A percentile compares a stretch with the other conserved stretches of the same genome.
Evolutionary conservation across 2,113 vertebrate species (phyloP).

Genomic region (Nycticryphes semicollaris): DNA sequence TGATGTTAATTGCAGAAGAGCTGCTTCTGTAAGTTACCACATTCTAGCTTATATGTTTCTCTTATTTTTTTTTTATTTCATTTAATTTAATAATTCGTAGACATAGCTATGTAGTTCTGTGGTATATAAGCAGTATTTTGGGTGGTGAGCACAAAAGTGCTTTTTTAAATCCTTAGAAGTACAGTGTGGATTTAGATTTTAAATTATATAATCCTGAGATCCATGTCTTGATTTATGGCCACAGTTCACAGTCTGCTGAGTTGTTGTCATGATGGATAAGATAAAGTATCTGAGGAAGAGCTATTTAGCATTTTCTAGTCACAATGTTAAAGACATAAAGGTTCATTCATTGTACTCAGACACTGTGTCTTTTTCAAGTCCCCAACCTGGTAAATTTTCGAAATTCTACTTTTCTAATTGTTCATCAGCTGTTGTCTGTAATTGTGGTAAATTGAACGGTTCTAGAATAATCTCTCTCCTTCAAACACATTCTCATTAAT

Average conservation of each 20-base stretch:
- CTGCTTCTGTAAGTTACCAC: conserved; percentile 84
- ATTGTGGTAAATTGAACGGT: neutral
- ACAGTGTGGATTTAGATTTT: neutral
- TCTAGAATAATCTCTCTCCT: neutral
- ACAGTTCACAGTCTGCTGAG: neutral
- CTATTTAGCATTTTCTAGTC: neutral
- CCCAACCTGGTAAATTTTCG: neutral
- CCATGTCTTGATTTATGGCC: neutral
- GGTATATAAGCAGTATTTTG: neutral
- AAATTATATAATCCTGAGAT: neutral
- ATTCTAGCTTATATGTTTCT: neutral
- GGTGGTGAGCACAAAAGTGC: neutral
- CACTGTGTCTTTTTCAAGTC: neutral
- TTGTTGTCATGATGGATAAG: neutral
- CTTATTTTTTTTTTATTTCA: neutral
- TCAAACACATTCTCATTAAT: neutral
- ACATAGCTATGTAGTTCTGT: neutral
- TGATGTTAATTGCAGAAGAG: conserved; percentile 87
- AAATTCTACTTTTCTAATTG: neutral
- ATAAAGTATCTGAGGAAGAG: neutral
- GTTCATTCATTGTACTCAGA: neutral
- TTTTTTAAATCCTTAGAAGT: neutral
- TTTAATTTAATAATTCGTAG: neutral
- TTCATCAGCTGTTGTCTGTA: neutral
- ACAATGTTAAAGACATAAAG: neutral